phyloP scores from a whole-genome alignment of 2,113 vertebrate species.

The Stigmatopora argus region DNA sequence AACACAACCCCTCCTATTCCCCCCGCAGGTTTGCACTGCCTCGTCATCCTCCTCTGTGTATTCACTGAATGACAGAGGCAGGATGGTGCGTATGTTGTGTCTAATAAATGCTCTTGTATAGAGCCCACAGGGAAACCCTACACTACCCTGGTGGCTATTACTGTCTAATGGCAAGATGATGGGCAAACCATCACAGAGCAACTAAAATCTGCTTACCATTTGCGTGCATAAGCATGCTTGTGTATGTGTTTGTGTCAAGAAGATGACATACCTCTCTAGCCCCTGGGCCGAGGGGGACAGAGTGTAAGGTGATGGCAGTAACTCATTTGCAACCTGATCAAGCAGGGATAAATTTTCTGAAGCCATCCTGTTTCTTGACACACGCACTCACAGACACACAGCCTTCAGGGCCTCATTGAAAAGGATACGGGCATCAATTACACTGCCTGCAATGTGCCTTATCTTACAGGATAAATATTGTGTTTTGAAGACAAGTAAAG shows the following conservation, averaged over 20 bases:
- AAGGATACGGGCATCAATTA: conserved; percentile 57
- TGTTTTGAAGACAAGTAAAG: conserved; percentile 24
- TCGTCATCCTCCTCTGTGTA: conserved; percentile 35
- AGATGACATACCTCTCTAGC: conserved; percentile 60
- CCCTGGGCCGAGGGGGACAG: conserved; percentile 36
- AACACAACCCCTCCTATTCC: conserved; percentile 6
- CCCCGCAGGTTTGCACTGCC: conserved; percentile 22
- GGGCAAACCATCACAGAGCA: conserved; percentile 65
- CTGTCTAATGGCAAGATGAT: conserved; percentile 76
- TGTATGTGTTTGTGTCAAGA: conserved; percentile 32
- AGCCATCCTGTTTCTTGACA: conserved; percentile 57
- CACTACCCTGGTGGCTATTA: conserved; percentile 70
- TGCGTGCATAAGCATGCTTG: conserved; percentile 10
- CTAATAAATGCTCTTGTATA: conserved; percentile 73
- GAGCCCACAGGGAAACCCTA: conserved; percentile 75
- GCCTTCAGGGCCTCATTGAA: conserved; percentile 52
- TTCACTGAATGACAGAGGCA: conserved; percentile 68
- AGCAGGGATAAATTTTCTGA: conserved; percentile 69
- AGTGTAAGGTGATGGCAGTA: conserved; percentile 56
- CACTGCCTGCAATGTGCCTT: conserved; percentile 49
- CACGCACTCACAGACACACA: conserved; percentile 20
- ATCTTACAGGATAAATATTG: conserved; percentile 39
- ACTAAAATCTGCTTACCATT: conserved; percentile 60
- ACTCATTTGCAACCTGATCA: conserved; percentile 74
- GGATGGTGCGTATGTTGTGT: conserved; percentile 68